A percentile compares a stretch with the other conserved stretches of the same genome.
Evolutionary conservation across 2,797 vertebrate genomes (phyloP).

Genomic region (Micropoecilia bifurca): DNA sequence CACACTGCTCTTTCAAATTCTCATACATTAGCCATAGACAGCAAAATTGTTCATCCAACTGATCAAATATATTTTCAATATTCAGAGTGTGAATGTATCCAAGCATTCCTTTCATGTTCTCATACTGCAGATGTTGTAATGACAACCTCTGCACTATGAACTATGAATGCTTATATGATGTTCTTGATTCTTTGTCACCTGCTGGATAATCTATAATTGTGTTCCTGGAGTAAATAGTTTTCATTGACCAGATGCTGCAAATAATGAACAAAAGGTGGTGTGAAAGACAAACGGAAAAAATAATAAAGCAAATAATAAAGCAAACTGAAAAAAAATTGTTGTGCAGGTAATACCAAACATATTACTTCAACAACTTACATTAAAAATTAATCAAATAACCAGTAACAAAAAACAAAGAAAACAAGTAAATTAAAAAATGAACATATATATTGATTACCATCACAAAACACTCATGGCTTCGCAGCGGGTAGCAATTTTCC

Average conservation of each 20-base stretch:
- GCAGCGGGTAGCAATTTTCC: neutral
- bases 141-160: no score
- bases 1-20: neutral
- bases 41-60: neutral
- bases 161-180: neutral
- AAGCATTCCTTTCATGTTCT: no score
- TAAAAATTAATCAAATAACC: neutral
- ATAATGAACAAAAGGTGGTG: neutral
- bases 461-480: neutral
- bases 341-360: neutral
- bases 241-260: neutral
- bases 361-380: neutral
- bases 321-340: neutral
- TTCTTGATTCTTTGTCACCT: neutral
- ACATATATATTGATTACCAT: neutral
- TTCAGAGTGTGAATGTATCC: neutral
- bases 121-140: no score
- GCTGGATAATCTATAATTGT: neutral
- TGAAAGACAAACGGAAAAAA: neutral
- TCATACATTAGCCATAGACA: neutral
- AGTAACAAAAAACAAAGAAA: neutral
- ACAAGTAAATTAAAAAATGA: neutral
- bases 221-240: neutral
- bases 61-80: neutral
- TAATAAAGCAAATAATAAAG: neutral